Evolutionary conservation across 2,113 vertebrate species (phyloP), one percentile per base, ranked within the genome.

Genomic region (Abramis brama): DNA sequence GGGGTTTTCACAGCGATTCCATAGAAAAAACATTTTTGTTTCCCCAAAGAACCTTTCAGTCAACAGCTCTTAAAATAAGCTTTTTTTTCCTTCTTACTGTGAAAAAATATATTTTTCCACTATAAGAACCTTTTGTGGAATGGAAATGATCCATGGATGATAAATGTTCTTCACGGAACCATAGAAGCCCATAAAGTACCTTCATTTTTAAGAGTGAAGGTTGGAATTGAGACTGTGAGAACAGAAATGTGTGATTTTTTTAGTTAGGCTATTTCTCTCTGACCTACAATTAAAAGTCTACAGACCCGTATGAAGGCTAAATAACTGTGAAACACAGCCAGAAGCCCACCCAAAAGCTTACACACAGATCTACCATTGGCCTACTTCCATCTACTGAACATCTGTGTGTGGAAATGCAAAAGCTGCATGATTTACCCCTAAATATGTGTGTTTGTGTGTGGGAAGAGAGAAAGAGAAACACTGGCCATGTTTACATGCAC

Each of bases 341-440:
- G 55, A 59, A 68, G 13, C 74, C 27, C 74, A 55, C 45, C 11
- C 60, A 36, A 55, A 66, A 55, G 33, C 60, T 64, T 78, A 79
- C 60, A n/a, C 59, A 85, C 74, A 66, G 59, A 52, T 77, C 45
- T 78, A 39, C 19, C 77, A 80, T 4, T 80, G 78, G 77, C 78
- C 78, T 62, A 81, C n/a, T 62, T 86, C 62, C 59, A 78, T 79
- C 43, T 6, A 43, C 73, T 78, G 21, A 57, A 78, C 83, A 74
- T 80, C 64, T 83, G 82, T 80, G 36, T 27, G 43, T 57, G 43
- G 15, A 79, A 74, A 39, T 75, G 45, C 17, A 81, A 74, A 85
- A 66, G 43, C 30, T 45, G 60, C 19, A 66, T 33, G 57, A 52
- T 66, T 85, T 85, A 83, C 33, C 52, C 33, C 84, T 52, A n/a